Percentiles rank a stretch among this genome's conserved stretches.
phyloP scores from a whole-genome alignment of 2,797 vertebrate genomes.

The Gymnoscopelus braueri region DNA sequence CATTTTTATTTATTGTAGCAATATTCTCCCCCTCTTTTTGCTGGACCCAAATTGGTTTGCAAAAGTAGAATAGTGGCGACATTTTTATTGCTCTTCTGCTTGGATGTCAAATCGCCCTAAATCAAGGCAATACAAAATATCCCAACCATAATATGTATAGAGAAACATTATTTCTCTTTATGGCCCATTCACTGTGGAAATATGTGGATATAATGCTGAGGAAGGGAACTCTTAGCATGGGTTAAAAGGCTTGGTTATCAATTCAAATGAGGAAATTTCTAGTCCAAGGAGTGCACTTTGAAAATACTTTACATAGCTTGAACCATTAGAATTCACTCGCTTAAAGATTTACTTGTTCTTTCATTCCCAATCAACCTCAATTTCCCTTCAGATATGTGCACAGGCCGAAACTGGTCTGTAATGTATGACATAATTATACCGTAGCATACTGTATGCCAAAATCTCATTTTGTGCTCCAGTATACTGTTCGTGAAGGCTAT shows the following conservation, averaged over 20 bases:
- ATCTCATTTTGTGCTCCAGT: constrained; percentile 15
- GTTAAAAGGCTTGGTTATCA: constrained; percentile 28
- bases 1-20: too few relatives aligned
- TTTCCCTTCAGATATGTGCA: too few relatives aligned
- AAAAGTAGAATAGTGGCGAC: constrained; percentile 20
- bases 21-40: not conserved
- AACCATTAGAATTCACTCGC: not conserved
- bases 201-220: too few relatives aligned
- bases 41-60: constrained; percentile 30
- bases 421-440: constrained; percentile 19
- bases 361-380: not conserved
- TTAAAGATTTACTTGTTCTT: not conserved
- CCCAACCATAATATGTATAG: not conserved
- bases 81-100: constrained; percentile 25
- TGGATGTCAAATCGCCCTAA: not conserved
- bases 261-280: constrained; percentile 23
- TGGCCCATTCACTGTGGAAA: constrained; percentile 2
- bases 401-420: not conserved
- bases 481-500: constrained; percentile 16
- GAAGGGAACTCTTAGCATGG: not conserved
- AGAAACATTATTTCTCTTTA: constrained; percentile 6
- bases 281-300: not conserved
- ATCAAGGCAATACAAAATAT: constrained; percentile 4
- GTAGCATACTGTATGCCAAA: not conserved
- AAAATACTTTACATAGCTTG: not conserved